phyloP scores from a whole-genome alignment of 2,797 vertebrate species.

The Helicolenus hilgendorfi region DNA sequence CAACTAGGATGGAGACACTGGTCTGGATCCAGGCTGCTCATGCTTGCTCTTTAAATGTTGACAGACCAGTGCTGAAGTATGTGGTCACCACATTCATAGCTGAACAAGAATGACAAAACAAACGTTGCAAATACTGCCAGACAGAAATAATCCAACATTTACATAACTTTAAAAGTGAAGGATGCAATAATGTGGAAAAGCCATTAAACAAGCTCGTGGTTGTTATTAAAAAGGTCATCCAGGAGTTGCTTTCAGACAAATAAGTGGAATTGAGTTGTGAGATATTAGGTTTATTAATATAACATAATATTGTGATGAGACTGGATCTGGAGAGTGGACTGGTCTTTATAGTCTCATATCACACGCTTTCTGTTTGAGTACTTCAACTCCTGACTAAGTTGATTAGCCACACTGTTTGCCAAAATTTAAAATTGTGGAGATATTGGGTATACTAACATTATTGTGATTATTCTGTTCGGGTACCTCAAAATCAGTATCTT shows the following conservation, averaged over 20 bases:
- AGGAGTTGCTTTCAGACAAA: background rate
- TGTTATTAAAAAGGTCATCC: background rate
- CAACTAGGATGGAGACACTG: conserved; percentile 58
- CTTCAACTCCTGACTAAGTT: background rate
- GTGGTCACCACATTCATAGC: conserved; percentile 21
- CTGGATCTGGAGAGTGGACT: no score
- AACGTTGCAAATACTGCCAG: conserved; percentile 15
- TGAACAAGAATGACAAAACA: conserved; percentile 54
- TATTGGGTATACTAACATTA: no score
- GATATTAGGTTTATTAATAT: background rate
- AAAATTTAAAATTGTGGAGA: no score
- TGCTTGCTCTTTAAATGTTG: conserved; percentile 64
- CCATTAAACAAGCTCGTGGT: background rate
- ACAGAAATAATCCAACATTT: conserved; percentile 33
- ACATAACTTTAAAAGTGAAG: background rate
- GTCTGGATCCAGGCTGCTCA: conserved; percentile 72
- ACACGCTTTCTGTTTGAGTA: background rate
- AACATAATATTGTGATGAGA: background rate
- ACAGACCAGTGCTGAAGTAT: conserved; percentile 28
- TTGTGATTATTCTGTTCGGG: no score
- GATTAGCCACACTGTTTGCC: no score
- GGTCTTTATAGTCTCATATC: background rate
- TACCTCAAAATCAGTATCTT: no score
- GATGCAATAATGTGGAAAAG: conserved; percentile 26
- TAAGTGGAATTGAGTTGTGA: background rate